These are phyloP conservation scores for Empis livida DNA, from an alignment of 2,888 invertebrate species.

Conservation along the genomic window DNA sequence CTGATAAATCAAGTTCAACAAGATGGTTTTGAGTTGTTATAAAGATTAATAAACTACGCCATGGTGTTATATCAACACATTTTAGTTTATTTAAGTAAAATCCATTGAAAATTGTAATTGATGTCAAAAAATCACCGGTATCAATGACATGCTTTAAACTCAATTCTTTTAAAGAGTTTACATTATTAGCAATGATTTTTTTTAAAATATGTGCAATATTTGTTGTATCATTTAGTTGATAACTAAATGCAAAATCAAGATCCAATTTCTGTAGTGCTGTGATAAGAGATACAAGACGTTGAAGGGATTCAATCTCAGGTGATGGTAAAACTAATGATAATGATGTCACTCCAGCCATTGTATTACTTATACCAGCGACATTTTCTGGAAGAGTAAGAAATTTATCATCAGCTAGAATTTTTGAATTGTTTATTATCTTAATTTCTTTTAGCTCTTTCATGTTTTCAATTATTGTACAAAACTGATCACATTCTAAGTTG, in stretches of 20 bases:
- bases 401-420: background rate
- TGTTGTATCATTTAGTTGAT: conserved; percentile 1
- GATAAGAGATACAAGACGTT: background rate
- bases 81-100: background rate
- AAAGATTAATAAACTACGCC: background rate
- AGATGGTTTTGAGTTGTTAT: background rate
- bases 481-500: background rate
- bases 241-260: conserved; percentile 1
- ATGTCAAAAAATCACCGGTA: background rate
- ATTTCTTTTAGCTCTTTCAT: background rate
- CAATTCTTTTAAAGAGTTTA: background rate
- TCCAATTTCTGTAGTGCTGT: background rate
- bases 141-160: background rate
- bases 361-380: background rate
- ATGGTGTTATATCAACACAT: background rate
- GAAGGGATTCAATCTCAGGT: conserved; percentile 1
- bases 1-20: background rate
- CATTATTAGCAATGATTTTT: background rate
- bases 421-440: background rate
- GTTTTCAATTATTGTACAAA: background rate
- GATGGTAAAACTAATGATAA: background rate
- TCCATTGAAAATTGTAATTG: background rate
- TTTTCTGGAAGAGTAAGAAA: background rate
- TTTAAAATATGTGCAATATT: background rate
- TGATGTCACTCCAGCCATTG: background rate